Evolutionary conservation across 2,113 vertebrate genomes (phyloP), one percentile per base, ranked within the genome.

Genomic region (Leucosticte australis): DNA sequence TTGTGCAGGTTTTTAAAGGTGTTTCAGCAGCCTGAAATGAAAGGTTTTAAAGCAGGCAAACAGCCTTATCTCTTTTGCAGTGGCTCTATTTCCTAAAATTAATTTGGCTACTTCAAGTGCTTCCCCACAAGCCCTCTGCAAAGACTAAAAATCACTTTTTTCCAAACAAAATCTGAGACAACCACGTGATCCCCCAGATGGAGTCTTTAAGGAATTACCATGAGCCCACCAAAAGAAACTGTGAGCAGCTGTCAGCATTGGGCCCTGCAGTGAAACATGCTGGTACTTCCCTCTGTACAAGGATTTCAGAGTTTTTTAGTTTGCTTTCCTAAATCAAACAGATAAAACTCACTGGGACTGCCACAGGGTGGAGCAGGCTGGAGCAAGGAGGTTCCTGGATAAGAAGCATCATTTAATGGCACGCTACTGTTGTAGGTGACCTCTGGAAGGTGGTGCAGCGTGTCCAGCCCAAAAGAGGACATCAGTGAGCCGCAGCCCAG

Each of bases 401-500:
- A 70, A 62, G 60, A 50, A 75, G 23, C 6, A 81, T 7, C 30
- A 16, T 53, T 83, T 80, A 77, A 89, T 13, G 41, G 28, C 31
- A 50, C 0, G 0, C 44, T 42, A 27, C 19, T 24, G 27, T 46
- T 7, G 2, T 16, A 7, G 56, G 47, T 7, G 18, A 19, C 5
- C 33, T 49, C 28, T 64, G 57, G 46, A 80, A 68, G 28, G 24
- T 47, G 22, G 20, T 21, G 23, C 44, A 65, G 67, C 59, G n/a
- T 1, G 1, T 41, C 63, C 55, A 70, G 33, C 46, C 23, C 62
- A 39, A 19, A 68, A 49, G 30, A 71, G 18, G 33, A 68, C 26
- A 68, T 6, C 0, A 4, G 65, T 0, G 1, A 93, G 67, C 24
- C 24, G 50, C 56, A 59, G 71, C 20, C 3, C 22, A 59, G 42